Conservation (phyloP, 2,113 vertebrate genomes). For the Antigone vipio region DNA sequence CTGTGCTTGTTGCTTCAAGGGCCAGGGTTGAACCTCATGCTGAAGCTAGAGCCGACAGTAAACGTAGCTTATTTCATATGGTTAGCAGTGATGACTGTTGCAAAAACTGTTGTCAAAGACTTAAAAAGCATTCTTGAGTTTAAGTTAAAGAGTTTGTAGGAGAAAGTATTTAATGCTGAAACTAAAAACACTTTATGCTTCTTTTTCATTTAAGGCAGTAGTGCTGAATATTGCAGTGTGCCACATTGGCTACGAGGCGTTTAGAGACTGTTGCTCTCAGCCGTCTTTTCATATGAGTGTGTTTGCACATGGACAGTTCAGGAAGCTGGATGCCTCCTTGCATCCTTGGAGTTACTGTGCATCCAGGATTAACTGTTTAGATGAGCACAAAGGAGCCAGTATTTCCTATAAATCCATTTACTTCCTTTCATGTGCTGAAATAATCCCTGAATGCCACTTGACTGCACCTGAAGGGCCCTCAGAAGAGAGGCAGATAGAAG, state of each 20-base stretch:
- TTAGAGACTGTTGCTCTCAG: neutral
- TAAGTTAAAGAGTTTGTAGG: neutral
- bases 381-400: neutral
- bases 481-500: neutral
- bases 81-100: neutral
- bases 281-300: neutral
- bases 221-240: neutral
- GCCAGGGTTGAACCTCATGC: neutral
- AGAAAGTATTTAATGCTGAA: neutral
- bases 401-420: neutral
- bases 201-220: neutral
- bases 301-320: neutral
- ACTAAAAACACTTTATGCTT: neutral
- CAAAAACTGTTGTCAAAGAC: neutral
- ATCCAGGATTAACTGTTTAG: neutral
- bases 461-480: constrained; percentile 22
- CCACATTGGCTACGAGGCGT: rapidly evolving
- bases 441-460: neutral
- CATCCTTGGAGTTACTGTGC: neutral
- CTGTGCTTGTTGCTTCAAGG: neutral
- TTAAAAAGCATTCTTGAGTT: neutral
- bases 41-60: neutral
- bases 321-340: neutral
- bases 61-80: neutral
- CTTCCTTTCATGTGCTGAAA: neutral